These are phyloP conservation scores for Macrosteles quadrilineatus DNA, from an alignment of 1,140 invertebrate genomes.

Conservation along the genomic window DNA sequence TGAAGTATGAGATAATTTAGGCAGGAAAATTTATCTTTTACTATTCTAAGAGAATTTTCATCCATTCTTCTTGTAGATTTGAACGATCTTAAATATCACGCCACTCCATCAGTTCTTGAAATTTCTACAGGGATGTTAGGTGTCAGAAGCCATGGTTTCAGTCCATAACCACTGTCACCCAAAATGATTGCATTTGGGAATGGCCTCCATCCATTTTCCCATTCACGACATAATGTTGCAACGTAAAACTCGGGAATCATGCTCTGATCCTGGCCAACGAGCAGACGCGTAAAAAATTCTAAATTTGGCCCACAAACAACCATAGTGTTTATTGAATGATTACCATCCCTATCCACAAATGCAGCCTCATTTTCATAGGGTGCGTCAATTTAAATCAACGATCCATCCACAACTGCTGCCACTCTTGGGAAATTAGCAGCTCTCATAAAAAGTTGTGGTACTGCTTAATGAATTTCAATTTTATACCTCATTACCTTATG, in stretches of 20 bases:
- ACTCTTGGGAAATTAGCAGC: no score
- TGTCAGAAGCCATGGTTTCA: slow-evolving; percentile 38
- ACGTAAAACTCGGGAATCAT: slow-evolving; percentile 31
- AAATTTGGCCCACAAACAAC: no score
- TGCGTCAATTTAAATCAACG: not conserved
- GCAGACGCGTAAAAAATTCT: slow-evolving; percentile 31
- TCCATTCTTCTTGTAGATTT: slow-evolving; percentile 39
- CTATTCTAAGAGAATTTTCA: slow-evolving; percentile 39
- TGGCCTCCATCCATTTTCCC: slow-evolving; percentile 34
- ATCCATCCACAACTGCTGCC: no score
- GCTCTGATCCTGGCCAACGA: slow-evolving; percentile 28
- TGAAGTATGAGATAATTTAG: slow-evolving; percentile 36
- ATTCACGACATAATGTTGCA: not conserved
- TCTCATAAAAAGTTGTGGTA: no score
- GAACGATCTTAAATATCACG: slow-evolving; percentile 31
- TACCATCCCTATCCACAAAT: no score
- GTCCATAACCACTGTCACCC: slow-evolving; percentile 37
- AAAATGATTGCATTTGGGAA: slow-evolving; percentile 29
- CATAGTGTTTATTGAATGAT: no score
- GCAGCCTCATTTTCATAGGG: no score
- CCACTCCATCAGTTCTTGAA: not conserved
- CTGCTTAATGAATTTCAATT: no score
- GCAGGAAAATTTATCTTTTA: slow-evolving; percentile 43
- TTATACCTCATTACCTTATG: no score
- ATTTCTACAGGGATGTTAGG: slow-evolving; percentile 20